These are phyloP conservation scores for Seira sanloemensis DNA, from an alignment of 2,888 invertebrate species.

Conservation along the genomic window DNA sequence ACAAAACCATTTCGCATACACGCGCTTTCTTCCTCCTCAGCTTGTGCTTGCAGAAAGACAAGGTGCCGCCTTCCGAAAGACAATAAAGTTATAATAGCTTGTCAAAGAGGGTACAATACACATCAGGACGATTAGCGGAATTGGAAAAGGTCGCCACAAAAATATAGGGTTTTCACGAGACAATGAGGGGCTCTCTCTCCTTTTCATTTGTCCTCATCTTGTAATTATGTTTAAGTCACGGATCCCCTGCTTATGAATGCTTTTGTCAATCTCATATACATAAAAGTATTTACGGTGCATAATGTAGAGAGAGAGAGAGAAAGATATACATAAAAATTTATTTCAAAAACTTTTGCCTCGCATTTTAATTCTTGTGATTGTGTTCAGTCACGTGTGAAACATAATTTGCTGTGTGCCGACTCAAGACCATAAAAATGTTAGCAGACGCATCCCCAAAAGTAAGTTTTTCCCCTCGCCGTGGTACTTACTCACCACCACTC, in stretches of 20 bases:
- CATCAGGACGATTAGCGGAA: background rate
- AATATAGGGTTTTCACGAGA: background rate
- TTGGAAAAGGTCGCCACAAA: background rate
- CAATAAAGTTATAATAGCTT: background rate
- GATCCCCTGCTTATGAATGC: no score
- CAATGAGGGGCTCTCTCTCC: background rate
- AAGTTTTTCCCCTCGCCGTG: no score
- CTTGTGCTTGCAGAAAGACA: background rate
- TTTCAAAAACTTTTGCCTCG: no score
- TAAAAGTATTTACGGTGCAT: no score
- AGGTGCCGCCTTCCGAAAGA: background rate
- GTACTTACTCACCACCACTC: no score
- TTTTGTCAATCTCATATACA: background rate
- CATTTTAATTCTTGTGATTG: conserved; percentile 27
- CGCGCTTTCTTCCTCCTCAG: background rate
- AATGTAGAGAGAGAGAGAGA: no score
- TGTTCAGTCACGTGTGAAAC: conserved; percentile 53
- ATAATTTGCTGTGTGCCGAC: conserved; percentile 25
- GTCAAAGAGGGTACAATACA: no score
- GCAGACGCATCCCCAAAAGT: background rate
- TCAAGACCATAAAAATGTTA: background rate
- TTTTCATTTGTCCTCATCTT: background rate
- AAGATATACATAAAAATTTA: no score
- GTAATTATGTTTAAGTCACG: no score
- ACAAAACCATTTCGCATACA: background rate